Base-by-base conservation (phyloP, 2,888 invertebrate species). In the Philonicus albiceps region DNA sequence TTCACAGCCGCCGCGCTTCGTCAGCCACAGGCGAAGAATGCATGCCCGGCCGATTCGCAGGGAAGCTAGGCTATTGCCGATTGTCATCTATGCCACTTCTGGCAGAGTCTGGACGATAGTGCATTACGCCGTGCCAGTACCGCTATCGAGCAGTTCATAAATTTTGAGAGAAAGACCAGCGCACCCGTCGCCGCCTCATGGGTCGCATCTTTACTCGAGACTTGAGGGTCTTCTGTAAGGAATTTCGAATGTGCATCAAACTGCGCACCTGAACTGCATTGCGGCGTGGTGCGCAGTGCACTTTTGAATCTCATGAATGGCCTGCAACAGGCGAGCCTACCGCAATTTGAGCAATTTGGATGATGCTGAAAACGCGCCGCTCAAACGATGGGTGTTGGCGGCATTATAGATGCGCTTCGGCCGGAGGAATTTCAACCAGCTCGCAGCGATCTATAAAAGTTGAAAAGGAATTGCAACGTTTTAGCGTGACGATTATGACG, bases 281-380 rank as follows among this genome's bases (percentile, higher is more conserved):
- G 27, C 27, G 22, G 11, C 11, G 53, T n/a, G 27, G 11, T 78
- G 78, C 78, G 78, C 81, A 19, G 16, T 81, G 81, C 81, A 81
- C 81, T 81, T 81, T 53, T 81, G 81, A 81, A 81, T 81, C 55
- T 81, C 81, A 81, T 81, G 81, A 81, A 81, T 81, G 55, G 81
- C 27, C 53, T 8, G 11, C 40, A 40, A 13, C 80, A 49, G 6
- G 6, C 31, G 13, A 34, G 34, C 34, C 30, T 16, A 34, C 27
- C 30, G 78, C 81, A 81, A 81, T 81, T 81, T 49, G 19, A 81
- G 81, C 37, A 81, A 81, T 81, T 81, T 81, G 81, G 81, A 81
- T 55, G 30, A 53, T 53, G 81, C 81, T 81, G 81, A 81, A 81
- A 34, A 81, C 81, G 53, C 81, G 19, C 31, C 81, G 8, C 31